Percentiles rank a stretch among this genome's conserved stretches.
Evolutionary conservation across 2,113 vertebrate genomes (phyloP).

Genomic region (Cnemophilus loriae): DNA sequence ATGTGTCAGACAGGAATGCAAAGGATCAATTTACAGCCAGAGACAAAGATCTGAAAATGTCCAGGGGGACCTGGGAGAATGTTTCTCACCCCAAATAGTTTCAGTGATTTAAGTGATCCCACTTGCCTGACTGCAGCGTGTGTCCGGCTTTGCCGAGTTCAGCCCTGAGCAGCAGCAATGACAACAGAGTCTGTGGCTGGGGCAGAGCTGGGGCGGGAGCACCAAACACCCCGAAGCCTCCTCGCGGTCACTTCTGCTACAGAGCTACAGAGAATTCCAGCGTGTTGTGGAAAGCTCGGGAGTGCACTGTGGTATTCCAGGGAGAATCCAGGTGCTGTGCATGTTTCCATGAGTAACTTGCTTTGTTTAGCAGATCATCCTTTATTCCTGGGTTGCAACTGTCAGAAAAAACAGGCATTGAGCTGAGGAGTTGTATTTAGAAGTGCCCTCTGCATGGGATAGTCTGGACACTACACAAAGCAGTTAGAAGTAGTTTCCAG

Average conservation of each 20-base stretch:
- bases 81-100: conserved; percentile 15
- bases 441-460: background rate
- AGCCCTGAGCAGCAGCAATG: background rate
- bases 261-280: background rate
- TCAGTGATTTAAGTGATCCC: background rate
- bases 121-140: background rate
- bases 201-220: background rate
- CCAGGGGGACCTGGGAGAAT: conserved; percentile 1
- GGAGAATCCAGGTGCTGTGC: background rate
- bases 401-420: background rate
- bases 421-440: background rate
- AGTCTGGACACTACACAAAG: background rate
- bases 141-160: background rate
- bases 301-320: fast-evolving
- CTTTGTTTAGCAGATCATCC: background rate
- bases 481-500: background rate
- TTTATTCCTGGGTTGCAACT: background rate
- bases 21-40: conserved; percentile 61
- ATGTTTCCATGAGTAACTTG: background rate
- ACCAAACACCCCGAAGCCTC: background rate
- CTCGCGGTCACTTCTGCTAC: background rate
- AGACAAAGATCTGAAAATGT: conserved; percentile 48
- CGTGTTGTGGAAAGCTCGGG: background rate
- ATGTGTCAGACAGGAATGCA: conserved; percentile 62
- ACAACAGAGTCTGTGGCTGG: background rate